Evolutionary conservation across 2,888 invertebrate species (phyloP), one percentile per base, ranked within the genome.

Genomic region (Hofmannophila pseudospretella): DNA sequence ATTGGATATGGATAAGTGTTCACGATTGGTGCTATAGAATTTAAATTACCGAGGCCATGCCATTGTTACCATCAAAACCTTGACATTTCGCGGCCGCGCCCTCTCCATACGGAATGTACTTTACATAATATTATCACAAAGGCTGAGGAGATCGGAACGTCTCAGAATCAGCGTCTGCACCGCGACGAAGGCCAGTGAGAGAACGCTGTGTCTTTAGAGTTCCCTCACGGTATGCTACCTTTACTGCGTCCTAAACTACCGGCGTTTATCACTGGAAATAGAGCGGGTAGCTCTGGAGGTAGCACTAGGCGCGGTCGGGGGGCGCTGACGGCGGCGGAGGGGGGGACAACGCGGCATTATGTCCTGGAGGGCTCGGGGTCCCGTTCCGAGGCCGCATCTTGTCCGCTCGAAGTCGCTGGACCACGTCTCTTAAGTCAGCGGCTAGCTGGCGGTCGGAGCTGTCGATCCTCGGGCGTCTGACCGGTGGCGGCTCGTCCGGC

Each of bases 401-500:
- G 65, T 84, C 82, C 8, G 84, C 85, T 41, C 87, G 77, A 54
- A 86, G 71, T 39, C 80, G 75, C 67, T 86, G 82, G 53, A 84
- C 85, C 33, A 84, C 78, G 41, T 86, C 86, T 44, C 87, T 77
- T 78, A 87, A 82, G 55, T 84, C 86, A 5, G 82, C 85, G 20
- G 86, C 85, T 42, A 87, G 66, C 58, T 69, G 72, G 41, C 73
- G 69, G 57, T 77, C 82, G 8, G 74, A 63, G 89, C 69, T 90
- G 89, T 75, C 82, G 34, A 88, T 87, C 53, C 87, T 90, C 51
- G 88, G 80, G 9, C 81, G 71, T 4, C 79, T 61, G 42, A 70
- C 76, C 40, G 84, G 82, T 47, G 85, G 85, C 54, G 56, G 63
- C 23, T 90, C 90, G 3, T 91, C 91, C 22, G 91, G 87, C 54